Base-by-base conservation (phyloP, 2,888 invertebrate species). In the Anarsia innoxiella region DNA sequence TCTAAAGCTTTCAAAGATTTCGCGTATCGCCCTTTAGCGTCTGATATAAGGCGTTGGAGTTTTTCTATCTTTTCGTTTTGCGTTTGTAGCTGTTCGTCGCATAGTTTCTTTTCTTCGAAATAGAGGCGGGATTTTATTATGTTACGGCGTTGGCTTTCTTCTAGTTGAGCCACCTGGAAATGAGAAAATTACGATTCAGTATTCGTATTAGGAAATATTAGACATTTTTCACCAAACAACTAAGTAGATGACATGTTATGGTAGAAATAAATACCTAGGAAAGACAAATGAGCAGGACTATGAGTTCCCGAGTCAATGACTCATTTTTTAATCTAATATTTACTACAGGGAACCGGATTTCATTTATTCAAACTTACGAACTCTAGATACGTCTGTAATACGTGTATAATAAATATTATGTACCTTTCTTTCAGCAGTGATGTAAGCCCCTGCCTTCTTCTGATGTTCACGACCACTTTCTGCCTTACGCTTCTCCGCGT, bases 401-500 rank as follows among this genome's bases (percentile, higher is more conserved):
- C 6, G 13, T 43, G 41, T n/a, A n/a, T n/a, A n/a, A n/a, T 19
- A 19, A 5, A 8, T 19, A 19, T 19, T 19, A 19, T 3, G 3
- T 67, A 91, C 89, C 83, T 91, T 93, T 63, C 90, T 89, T 69
- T 96, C 94, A 9, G 95, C 91, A 11, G 91, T 88, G 49, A 93
- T 92, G 65, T 93, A 96, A 1, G 91, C 82, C n/a, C 88, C 88
- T 1, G 96, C 93, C 56, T 90, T 90, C 55, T 88, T 88, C 64
- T 93, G 93, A 70, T 97, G 97, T 61, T 96, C 95, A 5, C 93
- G 87, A 40, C 95, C 95, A 61, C 94, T 93, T 54, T 93, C 93
- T 3, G 95, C 91, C 67, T 96, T 96, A 56, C 95, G 90, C 59
- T 91, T 92, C 70, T 96, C 97, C 0, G 97, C 96, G 60, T 96